Percentiles rank a stretch among this genome's conserved stretches.
phyloP scores from a whole-genome alignment of 2,113 vertebrate species.

The Chionis minor region DNA sequence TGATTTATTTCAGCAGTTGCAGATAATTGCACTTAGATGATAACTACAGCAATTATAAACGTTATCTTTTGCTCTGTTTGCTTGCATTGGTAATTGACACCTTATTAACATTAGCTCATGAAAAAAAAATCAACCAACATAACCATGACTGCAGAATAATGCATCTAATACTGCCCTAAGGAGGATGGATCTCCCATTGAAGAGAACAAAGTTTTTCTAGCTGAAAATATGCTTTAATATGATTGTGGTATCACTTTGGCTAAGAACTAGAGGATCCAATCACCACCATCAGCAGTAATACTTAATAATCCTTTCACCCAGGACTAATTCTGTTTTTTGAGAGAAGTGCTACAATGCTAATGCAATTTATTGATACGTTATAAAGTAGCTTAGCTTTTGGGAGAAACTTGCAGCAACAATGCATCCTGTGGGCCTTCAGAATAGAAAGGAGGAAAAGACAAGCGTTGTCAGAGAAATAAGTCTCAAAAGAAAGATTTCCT shows the following conservation, averaged over 20 bases:
- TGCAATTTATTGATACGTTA: not conserved
- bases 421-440: not conserved
- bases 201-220: not conserved
- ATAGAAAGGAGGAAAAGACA: not conserved
- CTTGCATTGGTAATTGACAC: conserved; percentile 17
- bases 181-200: not conserved
- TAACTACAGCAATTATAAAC: conserved; percentile 13
- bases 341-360: rapidly evolving
- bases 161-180: not conserved
- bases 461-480: not conserved
- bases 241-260: not conserved
- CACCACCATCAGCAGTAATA: not conserved
- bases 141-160: not conserved
- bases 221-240: not conserved
- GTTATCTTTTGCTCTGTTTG: conserved; percentile 17
- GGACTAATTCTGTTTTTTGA: not conserved
- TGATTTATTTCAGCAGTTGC: conserved; percentile 14
- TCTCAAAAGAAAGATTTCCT: not conserved
- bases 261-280: not conserved
- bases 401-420: not conserved
- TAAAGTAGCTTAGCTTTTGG: not conserved
- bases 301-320: not conserved
- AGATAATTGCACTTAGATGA: conserved; percentile 24
- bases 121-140: not conserved
- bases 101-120: conserved; percentile 42